phyloP scores from a whole-genome alignment of 2,113 vertebrate genomes.

The Antechinus stuartii region DNA sequence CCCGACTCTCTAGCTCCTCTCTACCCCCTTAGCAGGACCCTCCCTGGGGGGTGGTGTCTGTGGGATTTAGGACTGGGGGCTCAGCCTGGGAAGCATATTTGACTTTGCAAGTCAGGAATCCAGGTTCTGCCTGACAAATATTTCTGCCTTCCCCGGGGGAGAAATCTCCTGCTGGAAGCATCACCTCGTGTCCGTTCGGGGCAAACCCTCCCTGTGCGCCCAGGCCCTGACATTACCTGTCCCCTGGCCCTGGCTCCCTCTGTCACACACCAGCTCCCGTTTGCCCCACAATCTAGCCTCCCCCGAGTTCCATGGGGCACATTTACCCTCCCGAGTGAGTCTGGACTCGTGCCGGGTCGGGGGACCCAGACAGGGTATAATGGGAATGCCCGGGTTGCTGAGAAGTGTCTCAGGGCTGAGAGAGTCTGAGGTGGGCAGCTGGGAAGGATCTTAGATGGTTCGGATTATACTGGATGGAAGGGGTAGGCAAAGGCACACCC shows the following conservation, averaged over 20 bases:
- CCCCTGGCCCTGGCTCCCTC: background rate
- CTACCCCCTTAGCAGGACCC: background rate
- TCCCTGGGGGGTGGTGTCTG: background rate
- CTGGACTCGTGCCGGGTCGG: background rate
- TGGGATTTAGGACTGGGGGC: constrained; percentile 30
- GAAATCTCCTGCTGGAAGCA: constrained; percentile 12
- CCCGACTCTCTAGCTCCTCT: background rate
- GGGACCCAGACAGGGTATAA: background rate
- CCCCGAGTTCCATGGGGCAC: background rate
- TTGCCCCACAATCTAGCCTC: background rate
- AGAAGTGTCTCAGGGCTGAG: background rate
- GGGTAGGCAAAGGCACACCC: background rate
- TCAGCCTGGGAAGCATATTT: background rate
- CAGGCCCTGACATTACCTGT: background rate
- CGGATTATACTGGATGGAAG: background rate
- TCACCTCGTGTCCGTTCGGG: constrained; percentile 10
- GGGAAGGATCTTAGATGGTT: background rate
- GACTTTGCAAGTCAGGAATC: background rate
- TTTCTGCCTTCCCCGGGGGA: background rate
- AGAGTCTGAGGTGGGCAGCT: background rate
- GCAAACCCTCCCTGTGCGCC: constrained; percentile 18
- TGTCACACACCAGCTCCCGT: background rate
- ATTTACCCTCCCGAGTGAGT: background rate
- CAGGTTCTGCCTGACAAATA: background rate
- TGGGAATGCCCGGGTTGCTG: background rate